Evolutionary conservation across 2,888 invertebrate species (phyloP), one percentile per base, ranked within the genome.

Genomic region (Trichopria drosophilae): DNA sequence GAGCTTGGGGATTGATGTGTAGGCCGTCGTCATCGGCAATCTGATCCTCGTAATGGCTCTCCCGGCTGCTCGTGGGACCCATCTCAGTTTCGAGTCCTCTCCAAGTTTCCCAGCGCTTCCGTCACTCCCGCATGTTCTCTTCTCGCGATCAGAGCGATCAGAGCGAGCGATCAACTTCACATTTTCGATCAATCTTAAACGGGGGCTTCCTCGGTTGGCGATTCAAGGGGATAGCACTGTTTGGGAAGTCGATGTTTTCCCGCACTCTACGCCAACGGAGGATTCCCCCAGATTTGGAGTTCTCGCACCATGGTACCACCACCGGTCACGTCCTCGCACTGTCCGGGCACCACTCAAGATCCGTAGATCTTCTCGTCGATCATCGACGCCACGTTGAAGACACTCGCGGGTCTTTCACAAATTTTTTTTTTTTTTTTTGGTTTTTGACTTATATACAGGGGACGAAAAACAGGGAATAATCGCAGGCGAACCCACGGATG

Each of bases 11-110:
- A 46, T 69, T 66, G 57, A 73, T 72, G 18, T 72, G 72, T 64
- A 72, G 65, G 64, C 73, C 73, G 49, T 71, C 70, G 53, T 73
- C 71, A 46, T 72, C 72, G 54, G 67, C 72, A 55, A 70, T 64
- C 62, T 69, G 69, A 61, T 72, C 73, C 56, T 68, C 69, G 53
- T 64, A 71, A 41, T 72, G 71, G 53, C 63, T 66, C 54, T 73
- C 73, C 44, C 68, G 71, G 57, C 72, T 72, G 60, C 63, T 72
- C 55, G 70, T 65, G 60, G 72, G 72, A 55, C 72, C 73, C 73
- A 72, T 72, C 51, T 69, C 66, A 60, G 64, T n/a, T n/a, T n/a
- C n/a, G n/a, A n/a, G n/a, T n/a, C 61, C 62, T 60, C 64, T n/a
- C n/a, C n/a, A n/a, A n/a, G 12, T 32, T 36, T 6, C 7, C 13